phyloP scores from a whole-genome alignment of 1,140 invertebrate species.

The Helicoverpa armigera region DNA sequence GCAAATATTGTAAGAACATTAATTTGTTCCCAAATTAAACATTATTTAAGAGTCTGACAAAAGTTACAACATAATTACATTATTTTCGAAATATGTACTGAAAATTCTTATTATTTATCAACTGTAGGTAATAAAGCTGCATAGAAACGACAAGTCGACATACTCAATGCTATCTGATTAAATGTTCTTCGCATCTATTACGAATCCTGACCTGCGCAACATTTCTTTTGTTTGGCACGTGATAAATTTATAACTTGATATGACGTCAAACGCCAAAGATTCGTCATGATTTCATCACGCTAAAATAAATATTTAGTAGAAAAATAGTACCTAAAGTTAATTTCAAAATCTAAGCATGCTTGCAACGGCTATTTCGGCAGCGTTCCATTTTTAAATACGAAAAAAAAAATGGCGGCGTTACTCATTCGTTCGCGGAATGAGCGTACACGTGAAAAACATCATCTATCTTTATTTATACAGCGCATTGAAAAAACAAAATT shows the following conservation, averaged over 20 bases:
- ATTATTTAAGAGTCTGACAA: too few species aligned
- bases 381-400: conserved; percentile 9
- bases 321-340: not conserved
- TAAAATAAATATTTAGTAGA: not conserved
- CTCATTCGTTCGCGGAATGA: conserved; percentile 24
- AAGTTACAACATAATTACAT: too few species aligned
- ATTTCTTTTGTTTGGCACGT: conserved; percentile 2
- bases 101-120: too few species aligned
- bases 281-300: not conserved
- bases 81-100: too few species aligned
- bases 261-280: not conserved
- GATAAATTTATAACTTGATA: not conserved
- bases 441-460: conserved; percentile 35
- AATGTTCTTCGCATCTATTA: not conserved
- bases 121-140: too few species aligned
- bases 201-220: conserved; percentile 18
- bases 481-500: conserved; percentile 67
- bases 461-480: conserved; percentile 46
- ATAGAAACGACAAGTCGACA: too few species aligned
- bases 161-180: too few species aligned
- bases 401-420: conserved; percentile 36
- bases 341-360: too few species aligned
- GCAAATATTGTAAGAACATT: too few species aligned
- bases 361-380: not conserved
- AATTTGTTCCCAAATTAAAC: too few species aligned